Percentiles rank a stretch among this genome's conserved stretches.
Conservation (phyloP, 2,797 vertebrate genomes). For the Cuculus canorus region DNA sequence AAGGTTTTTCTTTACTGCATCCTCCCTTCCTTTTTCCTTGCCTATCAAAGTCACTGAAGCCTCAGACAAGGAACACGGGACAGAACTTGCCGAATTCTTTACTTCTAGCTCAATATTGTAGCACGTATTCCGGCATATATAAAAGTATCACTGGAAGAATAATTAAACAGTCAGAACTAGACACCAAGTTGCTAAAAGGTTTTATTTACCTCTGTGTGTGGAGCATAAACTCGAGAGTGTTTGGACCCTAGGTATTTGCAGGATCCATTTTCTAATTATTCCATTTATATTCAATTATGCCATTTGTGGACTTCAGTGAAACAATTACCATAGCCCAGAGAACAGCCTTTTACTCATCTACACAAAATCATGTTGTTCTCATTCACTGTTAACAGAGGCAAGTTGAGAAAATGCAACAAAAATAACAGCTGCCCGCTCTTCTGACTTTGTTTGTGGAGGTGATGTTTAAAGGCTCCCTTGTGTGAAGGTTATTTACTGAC, state of each 20-base stretch:
- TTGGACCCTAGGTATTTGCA: not conserved
- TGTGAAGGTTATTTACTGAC: not conserved
- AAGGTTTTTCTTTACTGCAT: not conserved
- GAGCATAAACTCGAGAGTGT: not conserved
- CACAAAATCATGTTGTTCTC: conserved; percentile 13
- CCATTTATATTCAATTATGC: conserved; percentile 25
- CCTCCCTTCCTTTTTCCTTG: not conserved
- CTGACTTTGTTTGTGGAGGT: not conserved
- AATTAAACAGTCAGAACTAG: conserved; percentile 5
- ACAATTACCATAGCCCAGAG: not conserved
- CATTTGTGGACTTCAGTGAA: conserved; percentile 2
- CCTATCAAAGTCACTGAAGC: not conserved
- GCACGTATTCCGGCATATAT: not conserved
- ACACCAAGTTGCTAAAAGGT: not conserved
- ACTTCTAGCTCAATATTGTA: not conserved
- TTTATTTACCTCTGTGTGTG: conserved; percentile 22
- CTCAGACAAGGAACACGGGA: not conserved
- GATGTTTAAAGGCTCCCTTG: not conserved
- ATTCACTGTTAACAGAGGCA: not conserved
- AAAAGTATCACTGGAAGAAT: not conserved
- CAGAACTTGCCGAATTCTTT: not conserved
- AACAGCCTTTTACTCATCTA: not conserved
- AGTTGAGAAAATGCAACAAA: not conserved
- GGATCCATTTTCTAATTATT: conserved; percentile 22
- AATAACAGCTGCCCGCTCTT: not conserved